Conservation (phyloP, 2,888 invertebrate genomes). For the Latheticus oryzae region DNA sequence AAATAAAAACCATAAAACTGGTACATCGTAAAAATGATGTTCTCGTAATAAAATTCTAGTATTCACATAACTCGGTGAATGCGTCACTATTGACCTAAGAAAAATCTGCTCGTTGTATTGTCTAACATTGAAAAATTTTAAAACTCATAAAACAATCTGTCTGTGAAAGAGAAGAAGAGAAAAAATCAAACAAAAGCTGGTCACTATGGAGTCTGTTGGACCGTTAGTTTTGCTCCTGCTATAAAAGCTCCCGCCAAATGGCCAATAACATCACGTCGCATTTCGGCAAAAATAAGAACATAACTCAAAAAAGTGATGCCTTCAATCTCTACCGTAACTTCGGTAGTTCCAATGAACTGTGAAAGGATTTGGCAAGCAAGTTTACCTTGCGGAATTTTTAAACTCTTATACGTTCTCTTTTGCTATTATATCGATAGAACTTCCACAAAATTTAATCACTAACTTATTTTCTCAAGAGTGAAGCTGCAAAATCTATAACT, state of each 20-base stretch:
- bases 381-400: constrained; percentile 37
- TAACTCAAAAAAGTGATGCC: constrained; percentile 40
- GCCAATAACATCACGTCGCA: constrained; percentile 42
- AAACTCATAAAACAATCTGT: constrained; percentile 35
- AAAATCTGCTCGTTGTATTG: neutral
- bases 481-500: neutral
- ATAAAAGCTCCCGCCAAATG: constrained; percentile 44
- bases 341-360: constrained; percentile 35
- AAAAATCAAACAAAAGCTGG: constrained; percentile 33
- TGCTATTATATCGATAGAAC: constrained; percentile 24
- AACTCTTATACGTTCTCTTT: constrained; percentile 16
- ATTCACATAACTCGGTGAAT: neutral
- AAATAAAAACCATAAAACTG: constrained; percentile 26
- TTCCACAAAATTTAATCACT: constrained; percentile 20
- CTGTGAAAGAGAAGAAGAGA: constrained; percentile 8
- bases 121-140: constrained; percentile 29
- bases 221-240: constrained; percentile 37
- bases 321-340: constrained; percentile 38
- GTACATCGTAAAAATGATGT: constrained; percentile 28
- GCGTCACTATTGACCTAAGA: neutral
- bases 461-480: neutral
- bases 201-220: constrained; percentile 41
- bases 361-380: constrained; percentile 30
- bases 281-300: constrained; percentile 41
- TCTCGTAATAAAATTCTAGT: constrained; percentile 5